A percentile compares a stretch with the other conserved stretches of the same genome.
These are phyloP conservation scores for Drosophila nannoptera DNA, from an alignment of 1,140 invertebrate genomes.

Conservation along the genomic window DNA sequence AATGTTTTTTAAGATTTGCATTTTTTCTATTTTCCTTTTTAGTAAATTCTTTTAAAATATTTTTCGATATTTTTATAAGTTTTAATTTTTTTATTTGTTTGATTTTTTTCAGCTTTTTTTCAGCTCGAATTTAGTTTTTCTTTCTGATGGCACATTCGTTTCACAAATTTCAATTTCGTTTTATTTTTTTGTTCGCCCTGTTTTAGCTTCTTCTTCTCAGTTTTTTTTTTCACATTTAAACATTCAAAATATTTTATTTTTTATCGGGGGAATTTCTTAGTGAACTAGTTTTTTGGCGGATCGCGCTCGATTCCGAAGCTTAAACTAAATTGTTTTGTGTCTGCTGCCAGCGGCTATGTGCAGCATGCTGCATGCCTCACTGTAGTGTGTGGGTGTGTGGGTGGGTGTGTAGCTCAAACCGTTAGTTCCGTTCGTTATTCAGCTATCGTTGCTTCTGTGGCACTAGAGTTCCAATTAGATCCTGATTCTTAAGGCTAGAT, in stretches of 20 bases:
- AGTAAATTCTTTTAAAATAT: conserved; percentile 14
- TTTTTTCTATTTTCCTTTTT: no score
- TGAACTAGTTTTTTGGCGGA: conserved; percentile 19
- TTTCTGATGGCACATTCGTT: conserved; percentile 71
- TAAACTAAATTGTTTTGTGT: conserved; percentile 50
- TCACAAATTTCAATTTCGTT: conserved; percentile 45
- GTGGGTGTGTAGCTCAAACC: conserved; percentile 43
- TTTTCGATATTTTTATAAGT: conserved; percentile 19
- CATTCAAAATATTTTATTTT: conserved; percentile 31
- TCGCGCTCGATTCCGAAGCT: conserved; percentile 3
- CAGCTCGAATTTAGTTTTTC: conserved; percentile 24
- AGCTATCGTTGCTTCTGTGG: conserved; percentile 69
- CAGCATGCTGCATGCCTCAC: conserved; percentile 41
- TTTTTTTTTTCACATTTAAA: conserved; percentile 38
- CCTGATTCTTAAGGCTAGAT: conserved; percentile 56
- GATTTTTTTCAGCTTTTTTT: conserved; percentile 35
- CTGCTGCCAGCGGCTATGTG: conserved; percentile 64
- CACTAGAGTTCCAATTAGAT: conserved; percentile 63
- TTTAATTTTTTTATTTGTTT: conserved; percentile 14
- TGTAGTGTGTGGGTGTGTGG: conserved; percentile 4
- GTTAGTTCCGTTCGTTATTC: conserved; percentile 63
- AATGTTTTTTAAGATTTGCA: no score
- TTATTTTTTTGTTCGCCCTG: conserved; percentile 35
- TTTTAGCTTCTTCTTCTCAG: conserved; percentile 34
- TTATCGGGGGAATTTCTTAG: conserved; percentile 35